Percentiles rank a stretch among this genome's conserved stretches.
phyloP scores from a whole-genome alignment of 2,113 vertebrate species.

The Burhinus oedicnemus region DNA sequence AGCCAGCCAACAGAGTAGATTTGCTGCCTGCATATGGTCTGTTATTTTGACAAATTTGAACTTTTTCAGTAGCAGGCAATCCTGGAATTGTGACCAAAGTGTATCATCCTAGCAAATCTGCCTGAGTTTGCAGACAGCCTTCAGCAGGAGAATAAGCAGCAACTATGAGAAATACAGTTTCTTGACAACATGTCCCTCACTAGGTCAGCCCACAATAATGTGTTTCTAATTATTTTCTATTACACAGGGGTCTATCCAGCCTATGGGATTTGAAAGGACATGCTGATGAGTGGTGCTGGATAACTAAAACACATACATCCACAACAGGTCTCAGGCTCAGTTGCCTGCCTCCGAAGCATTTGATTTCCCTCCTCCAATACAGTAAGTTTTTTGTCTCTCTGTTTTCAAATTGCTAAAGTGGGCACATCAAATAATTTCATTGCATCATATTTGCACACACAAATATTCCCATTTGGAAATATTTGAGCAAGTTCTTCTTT shows the following conservation, averaged over 20 bases:
- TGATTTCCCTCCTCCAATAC: neutral
- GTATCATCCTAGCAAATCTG: neutral
- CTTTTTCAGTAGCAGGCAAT: neutral
- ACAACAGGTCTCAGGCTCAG: neutral
- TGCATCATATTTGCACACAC: conserved; percentile 62
- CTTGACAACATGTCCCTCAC: neutral
- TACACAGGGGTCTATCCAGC: neutral
- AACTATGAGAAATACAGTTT: neutral
- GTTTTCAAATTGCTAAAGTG: conserved; percentile 7
- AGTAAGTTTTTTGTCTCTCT: neutral
- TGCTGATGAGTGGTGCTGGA: neutral
- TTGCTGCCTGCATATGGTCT: neutral
- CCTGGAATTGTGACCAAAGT: neutral
- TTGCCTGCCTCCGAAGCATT: neutral
- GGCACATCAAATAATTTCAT: neutral
- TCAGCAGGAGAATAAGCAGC: neutral
- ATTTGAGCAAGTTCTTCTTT: conserved; percentile 67
- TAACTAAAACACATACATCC: neutral
- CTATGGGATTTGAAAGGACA: neutral
- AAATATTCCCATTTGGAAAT: conserved; percentile 63
- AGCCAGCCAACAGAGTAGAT: neutral
- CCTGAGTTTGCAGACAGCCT: neutral
- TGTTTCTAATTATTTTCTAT: neutral
- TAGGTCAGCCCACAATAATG: neutral
- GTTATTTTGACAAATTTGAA: neutral